Evolutionary conservation across 2,888 invertebrate genomes (phyloP), one percentile per base, ranked within the genome.

Genomic region (Miltochrista miniata): DNA sequence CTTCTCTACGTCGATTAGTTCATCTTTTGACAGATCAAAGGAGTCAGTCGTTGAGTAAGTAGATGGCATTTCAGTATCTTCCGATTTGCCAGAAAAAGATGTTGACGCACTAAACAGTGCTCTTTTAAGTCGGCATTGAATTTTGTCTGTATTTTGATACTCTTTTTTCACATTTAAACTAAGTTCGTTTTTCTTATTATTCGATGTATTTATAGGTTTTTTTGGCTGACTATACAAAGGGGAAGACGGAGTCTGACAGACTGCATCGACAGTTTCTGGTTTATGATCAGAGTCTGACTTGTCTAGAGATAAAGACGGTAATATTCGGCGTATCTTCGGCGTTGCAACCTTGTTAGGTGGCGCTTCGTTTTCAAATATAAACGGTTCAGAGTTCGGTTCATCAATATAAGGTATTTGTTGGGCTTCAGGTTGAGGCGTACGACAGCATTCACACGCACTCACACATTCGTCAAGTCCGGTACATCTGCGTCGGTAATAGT

Each of bases 331-430:
- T 50, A 85, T 83, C 69, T 88, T 91, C 0, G 90, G 90, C 1
- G 89, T 87, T 7, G 80, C 72, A 3, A 85, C 80, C 54, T 76
- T 81, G 29, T 80, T 71, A 1, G 76, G 70, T 1, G 76, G 65
- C 13, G 72, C 69, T 46, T 88, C 87, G 48, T 82, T 86, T 72
- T 92, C 92, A 55, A 86, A 87, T 73, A 92, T 92, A 11, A 90
- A 58, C 4, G 90, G 92, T 52, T 92, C 91, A 0, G 73, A 86
- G 58, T 81, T 84, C 0, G 90, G 89, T 51, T 89, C 92, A 68
- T 92, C 92, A 43, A 92, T 92, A 68, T 65, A 92, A 0, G 92
- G 92, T 53, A 92, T 92, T 30, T 76, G 83, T 18, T 81, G 82
- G 0, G 81, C 54, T 52, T 91, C 90, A 0, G 90, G 90, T 51